Evolutionary conservation across 2,888 invertebrate species (phyloP).

Genomic region (Lordiphosa andalusiaca): DNA sequence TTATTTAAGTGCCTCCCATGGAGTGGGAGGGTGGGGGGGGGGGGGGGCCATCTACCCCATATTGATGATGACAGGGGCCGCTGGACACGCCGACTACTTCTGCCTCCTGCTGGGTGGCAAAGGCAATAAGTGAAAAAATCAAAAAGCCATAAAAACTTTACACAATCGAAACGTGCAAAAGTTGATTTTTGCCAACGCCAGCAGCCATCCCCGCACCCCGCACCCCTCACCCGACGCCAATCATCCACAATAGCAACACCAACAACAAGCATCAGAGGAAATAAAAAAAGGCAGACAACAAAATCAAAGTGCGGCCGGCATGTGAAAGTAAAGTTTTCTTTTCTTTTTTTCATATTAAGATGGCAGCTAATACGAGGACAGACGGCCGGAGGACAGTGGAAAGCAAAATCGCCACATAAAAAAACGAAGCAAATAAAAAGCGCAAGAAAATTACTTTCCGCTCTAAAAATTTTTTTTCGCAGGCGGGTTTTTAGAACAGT

Average conservation of each 20-base stretch:
- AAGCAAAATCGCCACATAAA: constrained; percentile 58
- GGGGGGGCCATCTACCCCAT: constrained; percentile 23
- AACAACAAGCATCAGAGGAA: constrained; percentile 7
- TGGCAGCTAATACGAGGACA: constrained; percentile 31
- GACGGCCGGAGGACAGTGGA: constrained; percentile 2
- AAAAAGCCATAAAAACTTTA: constrained; percentile 78
- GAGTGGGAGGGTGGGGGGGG: too few relatives aligned
- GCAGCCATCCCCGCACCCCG: constrained; percentile 39
- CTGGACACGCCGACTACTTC: constrained; percentile 8
- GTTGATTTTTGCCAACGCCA: constrained; percentile 70
- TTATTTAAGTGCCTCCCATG: constrained; percentile 68
- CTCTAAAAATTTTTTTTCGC: constrained; percentile 60
- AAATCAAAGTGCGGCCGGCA: constrained; percentile 67
- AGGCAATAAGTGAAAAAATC: constrained; percentile 77
- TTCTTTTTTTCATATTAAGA: constrained; percentile 24
- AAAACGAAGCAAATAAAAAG: constrained; percentile 65
- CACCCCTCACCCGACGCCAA: constrained; percentile 22
- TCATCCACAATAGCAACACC: constrained; percentile 16
- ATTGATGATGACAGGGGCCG: constrained; percentile 28
- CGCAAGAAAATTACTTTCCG: constrained; percentile 72
- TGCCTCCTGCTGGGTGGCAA: constrained; percentile 3
- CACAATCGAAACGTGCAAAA: constrained; percentile 78
- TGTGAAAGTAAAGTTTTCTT: constrained; percentile 54
- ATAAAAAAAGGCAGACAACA: constrained; percentile 56
- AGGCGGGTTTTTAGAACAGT: constrained; percentile 4